Conservation (phyloP, 2,888 invertebrate species). For the Drosophila kuntzei region DNA sequence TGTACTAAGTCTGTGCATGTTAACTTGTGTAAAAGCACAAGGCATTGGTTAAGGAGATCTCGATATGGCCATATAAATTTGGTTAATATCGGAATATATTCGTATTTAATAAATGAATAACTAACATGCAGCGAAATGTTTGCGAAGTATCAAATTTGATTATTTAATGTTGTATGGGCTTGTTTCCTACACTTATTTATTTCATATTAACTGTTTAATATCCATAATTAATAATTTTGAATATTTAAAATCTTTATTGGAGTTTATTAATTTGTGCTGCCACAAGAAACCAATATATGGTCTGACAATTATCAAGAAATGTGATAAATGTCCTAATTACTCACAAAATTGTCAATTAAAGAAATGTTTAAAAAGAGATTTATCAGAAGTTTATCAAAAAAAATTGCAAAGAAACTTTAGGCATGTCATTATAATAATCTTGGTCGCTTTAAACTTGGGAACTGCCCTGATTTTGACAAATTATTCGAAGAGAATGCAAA, state of each 20-base stretch:
- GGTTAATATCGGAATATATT: constrained; percentile 16
- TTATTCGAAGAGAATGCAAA: not conserved
- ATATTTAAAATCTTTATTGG: not conserved
- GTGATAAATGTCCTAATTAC: not conserved
- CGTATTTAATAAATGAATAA: constrained; percentile 4
- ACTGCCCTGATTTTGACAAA: not conserved
- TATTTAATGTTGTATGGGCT: constrained; percentile 14
- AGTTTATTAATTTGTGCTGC: not conserved
- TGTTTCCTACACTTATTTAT: constrained; percentile 20
- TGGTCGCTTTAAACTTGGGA: not conserved
- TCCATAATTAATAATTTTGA: not conserved
- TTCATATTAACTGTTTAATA: not conserved
- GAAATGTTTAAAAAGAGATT: not conserved
- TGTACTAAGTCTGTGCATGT: constrained; percentile 26
- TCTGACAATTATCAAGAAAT: not conserved
- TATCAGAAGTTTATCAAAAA: not conserved
- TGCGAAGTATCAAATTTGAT: constrained; percentile 25
- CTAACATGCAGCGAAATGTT: constrained; percentile 36
- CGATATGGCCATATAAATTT: constrained; percentile 20
- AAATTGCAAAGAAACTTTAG: not conserved
- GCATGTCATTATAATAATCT: not conserved
- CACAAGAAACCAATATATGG: constrained; percentile 12
- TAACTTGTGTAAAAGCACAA: constrained; percentile 42
- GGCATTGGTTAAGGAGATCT: constrained; percentile 38
- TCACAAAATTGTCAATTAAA: not conserved